Evolutionary conservation across 2,113 vertebrate species (phyloP).

Genomic region (Paracanthobrama guichenoti): DNA sequence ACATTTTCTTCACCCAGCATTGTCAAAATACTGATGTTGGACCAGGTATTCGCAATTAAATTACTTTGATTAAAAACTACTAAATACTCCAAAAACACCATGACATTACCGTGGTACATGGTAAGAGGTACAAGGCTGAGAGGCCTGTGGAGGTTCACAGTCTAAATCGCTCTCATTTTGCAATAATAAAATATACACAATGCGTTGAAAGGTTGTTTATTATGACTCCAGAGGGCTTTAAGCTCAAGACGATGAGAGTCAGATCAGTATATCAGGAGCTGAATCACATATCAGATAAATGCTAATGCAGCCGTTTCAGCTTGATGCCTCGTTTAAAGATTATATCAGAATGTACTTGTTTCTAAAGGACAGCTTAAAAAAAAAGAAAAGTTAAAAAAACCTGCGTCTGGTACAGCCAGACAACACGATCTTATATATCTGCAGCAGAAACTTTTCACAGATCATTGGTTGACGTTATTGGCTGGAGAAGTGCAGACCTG

Average conservation of each 20-base stretch:
- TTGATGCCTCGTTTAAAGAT: neutral
- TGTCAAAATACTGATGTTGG: neutral
- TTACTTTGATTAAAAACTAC: no score
- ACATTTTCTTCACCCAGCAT: neutral
- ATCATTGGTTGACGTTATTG: constrained; percentile 35
- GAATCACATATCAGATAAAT: constrained; percentile 25
- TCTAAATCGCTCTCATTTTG: neutral
- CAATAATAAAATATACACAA: neutral
- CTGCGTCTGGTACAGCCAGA: neutral
- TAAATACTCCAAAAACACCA: neutral
- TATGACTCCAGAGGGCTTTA: constrained; percentile 16
- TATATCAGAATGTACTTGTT: neutral
- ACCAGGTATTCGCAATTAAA: neutral
- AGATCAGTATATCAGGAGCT: constrained; percentile 24
- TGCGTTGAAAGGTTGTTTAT: neutral
- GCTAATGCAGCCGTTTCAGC: constrained; percentile 1
- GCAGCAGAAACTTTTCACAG: constrained; percentile 28
- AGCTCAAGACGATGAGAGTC: neutral
- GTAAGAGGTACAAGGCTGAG: neutral
- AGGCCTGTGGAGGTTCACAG: neutral
- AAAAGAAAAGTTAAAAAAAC: neutral
- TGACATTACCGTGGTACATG: neutral
- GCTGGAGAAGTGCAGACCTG: constrained; percentile 21
- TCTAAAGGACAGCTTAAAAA: neutral
- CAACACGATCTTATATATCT: constrained; percentile 8